These are phyloP conservation scores for Nephrotoma guestfalica DNA, from an alignment of 2,888 invertebrate species.

Conservation along the genomic window DNA sequence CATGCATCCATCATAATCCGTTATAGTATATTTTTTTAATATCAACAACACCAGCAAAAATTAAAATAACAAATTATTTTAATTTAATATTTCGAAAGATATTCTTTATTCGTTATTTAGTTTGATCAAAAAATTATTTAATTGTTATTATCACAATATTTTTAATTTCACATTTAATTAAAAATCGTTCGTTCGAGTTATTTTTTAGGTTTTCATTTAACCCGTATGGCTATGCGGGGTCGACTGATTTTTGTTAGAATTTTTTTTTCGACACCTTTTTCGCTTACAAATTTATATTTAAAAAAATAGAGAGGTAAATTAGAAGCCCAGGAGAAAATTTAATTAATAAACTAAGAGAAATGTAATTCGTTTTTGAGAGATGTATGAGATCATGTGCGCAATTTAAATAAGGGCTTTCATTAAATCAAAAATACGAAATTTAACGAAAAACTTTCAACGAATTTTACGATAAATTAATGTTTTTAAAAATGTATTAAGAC, in stretches of 20 bases:
- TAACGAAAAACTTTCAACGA: neutral
- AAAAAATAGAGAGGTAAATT: neutral
- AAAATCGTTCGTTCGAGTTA: slow-evolving; percentile 2
- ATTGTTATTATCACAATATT: neutral
- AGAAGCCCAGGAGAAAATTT: neutral
- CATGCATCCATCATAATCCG: slow-evolving; percentile 52
- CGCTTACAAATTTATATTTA: neutral
- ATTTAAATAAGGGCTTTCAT: neutral
- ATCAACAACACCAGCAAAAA: neutral
- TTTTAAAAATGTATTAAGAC: neutral
- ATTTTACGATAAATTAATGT: neutral
- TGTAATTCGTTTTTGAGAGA: neutral
- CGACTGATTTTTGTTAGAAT: neutral
- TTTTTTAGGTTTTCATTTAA: slow-evolving; percentile 1
- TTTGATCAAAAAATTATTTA: neutral
- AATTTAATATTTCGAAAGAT: neutral
- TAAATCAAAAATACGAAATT: neutral
- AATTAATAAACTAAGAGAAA: neutral
- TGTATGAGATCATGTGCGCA: neutral
- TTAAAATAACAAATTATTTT: neutral
- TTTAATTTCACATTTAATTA: slow-evolving; percentile 1
- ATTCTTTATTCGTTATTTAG: neutral
- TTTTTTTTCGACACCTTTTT: neutral
- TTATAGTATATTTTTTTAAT: neutral
- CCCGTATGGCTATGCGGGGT: slow-evolving; percentile 2